These are phyloP conservation scores for Protula sp. DNA, from an alignment of 2,888 invertebrate species.

Conservation along the genomic window DNA sequence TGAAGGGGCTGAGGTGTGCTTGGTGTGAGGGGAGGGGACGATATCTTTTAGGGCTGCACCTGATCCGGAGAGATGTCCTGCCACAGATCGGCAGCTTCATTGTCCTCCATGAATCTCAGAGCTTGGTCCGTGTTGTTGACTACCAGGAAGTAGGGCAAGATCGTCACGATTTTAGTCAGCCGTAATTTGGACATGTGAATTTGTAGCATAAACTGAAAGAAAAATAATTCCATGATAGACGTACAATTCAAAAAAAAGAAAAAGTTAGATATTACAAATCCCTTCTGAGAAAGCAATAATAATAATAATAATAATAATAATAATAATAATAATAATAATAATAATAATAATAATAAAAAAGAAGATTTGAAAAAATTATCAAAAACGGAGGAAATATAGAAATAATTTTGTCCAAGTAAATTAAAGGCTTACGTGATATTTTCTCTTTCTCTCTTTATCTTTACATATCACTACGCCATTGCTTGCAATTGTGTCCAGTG, in stretches of 20 bases:
- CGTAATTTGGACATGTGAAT: constrained; percentile 68
- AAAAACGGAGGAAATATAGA: background rate
- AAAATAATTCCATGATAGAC: background rate
- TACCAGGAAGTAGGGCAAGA: constrained; percentile 74
- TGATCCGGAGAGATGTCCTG: constrained; percentile 68
- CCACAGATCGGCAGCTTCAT: constrained; percentile 79
- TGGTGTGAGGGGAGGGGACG: too few relatives aligned
- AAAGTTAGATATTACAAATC: background rate
- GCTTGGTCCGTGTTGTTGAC: constrained; percentile 60
- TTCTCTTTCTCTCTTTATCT: constrained; percentile 64
- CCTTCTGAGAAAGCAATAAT: too few relatives aligned
- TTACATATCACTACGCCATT: constrained; percentile 67
- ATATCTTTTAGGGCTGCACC: too few relatives aligned
- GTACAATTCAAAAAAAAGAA: background rate
- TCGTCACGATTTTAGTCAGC: constrained; percentile 72
- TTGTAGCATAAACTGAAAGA: constrained; percentile 62
- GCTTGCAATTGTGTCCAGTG: constrained; percentile 66
- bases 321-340: background rate
- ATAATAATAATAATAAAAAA: background rate
- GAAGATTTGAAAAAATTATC: background rate
- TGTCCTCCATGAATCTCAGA: constrained; percentile 75
- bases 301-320: background rate
- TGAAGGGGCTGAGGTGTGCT: too few relatives aligned
- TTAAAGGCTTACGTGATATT: constrained; percentile 62
- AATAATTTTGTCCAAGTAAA: background rate